These are phyloP conservation scores for Semnornis frantzii DNA, from an alignment of 2,113 vertebrate genomes.

Conservation along the genomic window DNA sequence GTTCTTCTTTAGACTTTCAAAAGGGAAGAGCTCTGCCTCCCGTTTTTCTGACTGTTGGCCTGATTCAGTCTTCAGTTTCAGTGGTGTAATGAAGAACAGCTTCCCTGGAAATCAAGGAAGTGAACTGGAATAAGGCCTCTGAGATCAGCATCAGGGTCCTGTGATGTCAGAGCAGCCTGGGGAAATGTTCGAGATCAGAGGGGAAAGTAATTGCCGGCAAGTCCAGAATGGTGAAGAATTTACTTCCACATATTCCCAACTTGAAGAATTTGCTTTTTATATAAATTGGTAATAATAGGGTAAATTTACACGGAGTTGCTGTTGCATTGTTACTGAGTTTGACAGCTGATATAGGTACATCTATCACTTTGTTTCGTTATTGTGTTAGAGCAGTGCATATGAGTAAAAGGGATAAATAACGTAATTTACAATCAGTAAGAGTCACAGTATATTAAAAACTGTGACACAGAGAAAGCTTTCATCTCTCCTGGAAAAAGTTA, in stretches of 20 bases:
- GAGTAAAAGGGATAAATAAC: constrained; percentile 62
- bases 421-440: constrained; percentile 32
- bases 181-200: constrained; percentile 17
- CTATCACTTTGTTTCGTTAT: constrained; percentile 53
- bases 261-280: constrained; percentile 41
- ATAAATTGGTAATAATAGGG: constrained; percentile 41
- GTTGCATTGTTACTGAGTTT: constrained; percentile 46
- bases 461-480: constrained; percentile 6
- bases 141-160: neutral
- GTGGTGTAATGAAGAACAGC: neutral
- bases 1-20: constrained; percentile 13
- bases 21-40: neutral
- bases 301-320: constrained; percentile 16
- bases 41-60: neutral
- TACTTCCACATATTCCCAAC: neutral
- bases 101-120: neutral
- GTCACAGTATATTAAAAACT: constrained; percentile 42
- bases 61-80: neutral
- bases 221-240: neutral
- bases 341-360: neutral
- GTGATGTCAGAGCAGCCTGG: neutral
- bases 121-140: neutral
- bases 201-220: constrained; percentile 5
- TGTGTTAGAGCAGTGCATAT: constrained; percentile 12
- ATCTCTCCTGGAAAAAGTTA: constrained; percentile 43